phyloP scores from a whole-genome alignment of 2,888 invertebrate genomes.

The Sycophila texana region DNA sequence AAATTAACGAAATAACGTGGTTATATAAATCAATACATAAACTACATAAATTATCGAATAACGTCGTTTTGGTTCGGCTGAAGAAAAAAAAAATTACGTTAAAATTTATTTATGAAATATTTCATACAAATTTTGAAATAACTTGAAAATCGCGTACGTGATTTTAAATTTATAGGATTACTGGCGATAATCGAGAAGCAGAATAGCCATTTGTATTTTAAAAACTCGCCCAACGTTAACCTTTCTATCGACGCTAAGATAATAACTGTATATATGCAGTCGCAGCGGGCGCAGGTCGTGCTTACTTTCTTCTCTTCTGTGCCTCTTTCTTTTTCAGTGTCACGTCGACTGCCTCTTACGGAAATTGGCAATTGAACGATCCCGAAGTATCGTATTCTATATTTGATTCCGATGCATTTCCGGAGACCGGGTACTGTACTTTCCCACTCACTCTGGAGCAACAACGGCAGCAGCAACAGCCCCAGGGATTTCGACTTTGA shows the following conservation, averaged over 20 bases:
- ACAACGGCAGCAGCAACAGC: background rate
- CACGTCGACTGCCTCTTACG: constrained; percentile 23
- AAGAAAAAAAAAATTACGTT: background rate
- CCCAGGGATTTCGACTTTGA: constrained; percentile 10
- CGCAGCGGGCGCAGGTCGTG: background rate
- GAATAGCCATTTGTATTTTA: background rate
- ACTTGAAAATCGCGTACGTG: too few relatives aligned
- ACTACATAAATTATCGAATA: background rate
- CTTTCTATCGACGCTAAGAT: constrained; percentile 21
- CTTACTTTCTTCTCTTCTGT: constrained; percentile 2
- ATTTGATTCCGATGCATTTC: constrained; percentile 43
- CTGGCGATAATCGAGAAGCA: constrained; percentile 25
- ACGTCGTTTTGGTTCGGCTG: background rate
- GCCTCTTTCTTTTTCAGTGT: background rate
- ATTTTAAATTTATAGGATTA: background rate
- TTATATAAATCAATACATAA: too few relatives aligned
- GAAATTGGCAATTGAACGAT: constrained; percentile 41
- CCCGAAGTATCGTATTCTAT: constrained; percentile 31
- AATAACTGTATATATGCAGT: constrained; percentile 17
- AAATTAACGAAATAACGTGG: background rate
- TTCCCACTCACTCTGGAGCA: background rate
- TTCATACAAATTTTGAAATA: too few relatives aligned
- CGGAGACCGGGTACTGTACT: constrained; percentile 23
- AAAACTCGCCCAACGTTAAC: constrained; percentile 24
- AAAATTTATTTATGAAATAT: background rate